Conservation (phyloP, 2,888 invertebrate genomes). For the Pegoplata infirma region DNA sequence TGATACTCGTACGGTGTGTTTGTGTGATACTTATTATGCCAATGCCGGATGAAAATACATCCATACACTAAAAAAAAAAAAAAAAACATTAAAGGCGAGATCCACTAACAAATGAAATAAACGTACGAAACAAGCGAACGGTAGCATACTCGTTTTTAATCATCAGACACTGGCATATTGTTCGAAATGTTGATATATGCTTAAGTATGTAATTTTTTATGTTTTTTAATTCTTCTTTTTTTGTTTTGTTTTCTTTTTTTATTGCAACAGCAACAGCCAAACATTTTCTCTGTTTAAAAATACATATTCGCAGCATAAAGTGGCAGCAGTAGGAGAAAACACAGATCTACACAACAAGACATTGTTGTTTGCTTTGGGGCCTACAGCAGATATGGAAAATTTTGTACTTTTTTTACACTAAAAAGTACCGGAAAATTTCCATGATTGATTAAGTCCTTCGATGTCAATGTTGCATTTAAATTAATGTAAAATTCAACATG, state of each 20-base stretch:
- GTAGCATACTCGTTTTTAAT: slow-evolving; percentile 30
- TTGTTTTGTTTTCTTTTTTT: background rate
- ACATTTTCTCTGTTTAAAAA: background rate
- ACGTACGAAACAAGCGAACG: slow-evolving; percentile 31
- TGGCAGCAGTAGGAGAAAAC: background rate
- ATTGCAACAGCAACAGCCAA: too few relatives aligned
- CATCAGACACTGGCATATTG: background rate
- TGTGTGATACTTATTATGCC: slow-evolving; percentile 15
- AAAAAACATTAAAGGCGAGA: too few relatives aligned
- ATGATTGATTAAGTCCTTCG: too few relatives aligned
- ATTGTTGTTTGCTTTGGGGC: background rate
- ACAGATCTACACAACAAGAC: too few relatives aligned
- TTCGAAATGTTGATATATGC: background rate
- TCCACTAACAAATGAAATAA: background rate
- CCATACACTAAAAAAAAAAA: slow-evolving; percentile 33
- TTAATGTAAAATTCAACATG: too few relatives aligned
- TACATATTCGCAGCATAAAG: background rate
- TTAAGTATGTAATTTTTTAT: background rate
- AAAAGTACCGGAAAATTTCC: too few relatives aligned
- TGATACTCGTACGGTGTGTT: too few relatives aligned
- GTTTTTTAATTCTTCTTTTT: background rate
- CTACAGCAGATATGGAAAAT: too few relatives aligned
- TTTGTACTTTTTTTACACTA: too few relatives aligned
- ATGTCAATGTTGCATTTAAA: too few relatives aligned
- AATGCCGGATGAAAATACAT: slow-evolving; percentile 47